Evolutionary conservation across 2,888 invertebrate genomes (phyloP), one percentile per base, ranked within the genome.

Genomic region (Dinocampus coccinellae): DNA sequence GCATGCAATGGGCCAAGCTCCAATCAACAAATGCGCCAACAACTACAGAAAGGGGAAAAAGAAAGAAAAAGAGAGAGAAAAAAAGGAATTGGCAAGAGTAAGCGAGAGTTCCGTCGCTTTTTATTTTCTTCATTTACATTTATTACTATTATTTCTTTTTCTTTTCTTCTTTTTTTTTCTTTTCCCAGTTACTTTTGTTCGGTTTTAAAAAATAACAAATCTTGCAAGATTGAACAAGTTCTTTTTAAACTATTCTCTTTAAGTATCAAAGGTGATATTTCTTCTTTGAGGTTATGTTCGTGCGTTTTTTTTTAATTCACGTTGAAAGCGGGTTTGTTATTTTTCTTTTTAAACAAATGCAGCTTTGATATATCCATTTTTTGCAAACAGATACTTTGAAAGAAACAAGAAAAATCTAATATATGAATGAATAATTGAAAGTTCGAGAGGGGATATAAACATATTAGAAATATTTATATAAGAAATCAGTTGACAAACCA

Each of bases 1-100:
- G 80, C 85, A 85, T 84, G 85, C 85, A 81, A 73, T 78, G 77
- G 82, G 79, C 80, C 79, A 69, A 71, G 76, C 75, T 79, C 79
- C 82, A 83, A 83, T 78, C 81, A 75, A 80, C 80, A 82, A 84
- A 81, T 82, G 80, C 81, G 81, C 77, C 75, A 65, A 58, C 47
- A 47, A 26, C 63, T 29, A 42, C 39, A 57, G 29, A 55, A 24
- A 11, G 16, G 47, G 16, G n/a, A 47, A 16, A 47, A 6, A 47
- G 16, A 65, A 33, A 53, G 34, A 33, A 22, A 64, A 20, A 64
- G 16, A 39, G 9, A 61, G 24, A 47, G 39, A 39, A 24, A 22
- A 26, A 26, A 11, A 29, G 52, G n/a, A 39, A 62, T 26, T 24
- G 7, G 33, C 53, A 16, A 65, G 34, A 53, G 34, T 55, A 39